phyloP scores from a whole-genome alignment of 2,797 vertebrate genomes.

The Melanotaenia trifasciata region DNA sequence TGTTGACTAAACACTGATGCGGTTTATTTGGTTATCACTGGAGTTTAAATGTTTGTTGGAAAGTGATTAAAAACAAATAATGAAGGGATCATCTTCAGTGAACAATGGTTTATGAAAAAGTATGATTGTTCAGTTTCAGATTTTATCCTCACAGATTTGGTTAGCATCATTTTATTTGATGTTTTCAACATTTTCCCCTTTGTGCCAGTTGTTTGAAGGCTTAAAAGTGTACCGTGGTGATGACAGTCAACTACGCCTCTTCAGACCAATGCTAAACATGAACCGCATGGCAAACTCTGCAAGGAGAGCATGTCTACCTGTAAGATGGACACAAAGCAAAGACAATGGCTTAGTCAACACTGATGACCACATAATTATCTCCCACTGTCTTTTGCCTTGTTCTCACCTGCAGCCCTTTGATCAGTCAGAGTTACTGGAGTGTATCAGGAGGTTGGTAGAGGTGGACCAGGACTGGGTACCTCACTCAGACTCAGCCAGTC shows the following conservation, averaged over 20 bases:
- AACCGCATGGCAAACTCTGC: conserved; percentile 88
- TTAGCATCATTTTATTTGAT: background rate
- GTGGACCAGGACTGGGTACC: conserved; percentile 92
- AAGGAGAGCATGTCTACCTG: conserved; percentile 86
- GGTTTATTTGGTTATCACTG: too few species aligned
- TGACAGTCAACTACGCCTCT: conserved; percentile 87
- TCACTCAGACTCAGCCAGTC: conserved; percentile 80
- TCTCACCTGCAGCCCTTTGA: conserved; percentile 84
- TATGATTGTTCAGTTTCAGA: too few species aligned
- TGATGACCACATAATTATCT: background rate
- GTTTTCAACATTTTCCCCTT: background rate
- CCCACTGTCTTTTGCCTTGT: background rate
- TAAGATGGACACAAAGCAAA: conserved; percentile 66
- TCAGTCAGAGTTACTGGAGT: conserved; percentile 87
- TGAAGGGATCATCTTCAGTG: too few species aligned
- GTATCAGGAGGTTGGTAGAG: conserved; percentile 88
- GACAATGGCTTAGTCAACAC: fast-evolving
- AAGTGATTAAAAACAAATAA: background rate
- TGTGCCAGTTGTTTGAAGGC: conserved; percentile 89
- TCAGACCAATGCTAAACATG: conserved; percentile 92
- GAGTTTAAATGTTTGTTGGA: background rate
- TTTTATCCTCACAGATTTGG: too few species aligned
- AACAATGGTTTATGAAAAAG: too few species aligned
- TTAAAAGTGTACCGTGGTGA: conserved; percentile 90
- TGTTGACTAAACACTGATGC: too few species aligned